Base-by-base conservation (phyloP, 2,113 vertebrate species). In the Ranitomeya variabilis region DNA sequence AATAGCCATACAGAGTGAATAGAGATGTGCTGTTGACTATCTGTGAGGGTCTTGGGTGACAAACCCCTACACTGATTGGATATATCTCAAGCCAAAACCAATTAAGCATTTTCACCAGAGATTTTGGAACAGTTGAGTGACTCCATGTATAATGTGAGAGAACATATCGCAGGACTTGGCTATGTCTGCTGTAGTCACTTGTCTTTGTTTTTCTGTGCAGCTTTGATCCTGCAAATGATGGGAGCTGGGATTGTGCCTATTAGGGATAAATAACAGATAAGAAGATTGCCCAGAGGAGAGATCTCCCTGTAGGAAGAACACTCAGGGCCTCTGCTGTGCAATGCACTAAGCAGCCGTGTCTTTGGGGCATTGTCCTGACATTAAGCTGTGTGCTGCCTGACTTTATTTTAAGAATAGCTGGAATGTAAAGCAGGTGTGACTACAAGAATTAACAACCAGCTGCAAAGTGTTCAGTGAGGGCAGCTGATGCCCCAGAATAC, bases 321-420 rank as follows among this genome's bases (percentile, higher is more conserved):
- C 31, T 57, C 9, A n/a, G 76, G 74, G 86, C 78, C 52, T 86
- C 57, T 66, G 59, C 37, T 78, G 59, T 64, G 26, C 59, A 14
- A 26, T 54, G 77, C n/a, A 60, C 78, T 81, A 45, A 74, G 81
- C 78, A 87, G 23, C 55, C 26, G 15, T 16, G 59, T 79, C 86
- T 69, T 80, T 82, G 52, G 79, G 80, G 86, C 66, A 88, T 82
- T 88, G 57, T 73, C 51, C 66, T 80, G n/a, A 66, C 60, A 80
- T 62, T 66, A 45, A 69, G 19, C 31, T 77, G 59, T 69, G 59
- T 66, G 64, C 55, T 87, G 23, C 66, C 78, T 80, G 45, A 81
- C 78, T 71, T 55, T 66, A 71, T 55, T 81, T 18, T 82, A 67
- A 57, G 23, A 62, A n/a, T 77, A 74, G 71, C 37, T 76, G 57